Evolutionary conservation across 2,113 vertebrate species (phyloP).

Genomic region (Tautogolabrus adspersus): DNA sequence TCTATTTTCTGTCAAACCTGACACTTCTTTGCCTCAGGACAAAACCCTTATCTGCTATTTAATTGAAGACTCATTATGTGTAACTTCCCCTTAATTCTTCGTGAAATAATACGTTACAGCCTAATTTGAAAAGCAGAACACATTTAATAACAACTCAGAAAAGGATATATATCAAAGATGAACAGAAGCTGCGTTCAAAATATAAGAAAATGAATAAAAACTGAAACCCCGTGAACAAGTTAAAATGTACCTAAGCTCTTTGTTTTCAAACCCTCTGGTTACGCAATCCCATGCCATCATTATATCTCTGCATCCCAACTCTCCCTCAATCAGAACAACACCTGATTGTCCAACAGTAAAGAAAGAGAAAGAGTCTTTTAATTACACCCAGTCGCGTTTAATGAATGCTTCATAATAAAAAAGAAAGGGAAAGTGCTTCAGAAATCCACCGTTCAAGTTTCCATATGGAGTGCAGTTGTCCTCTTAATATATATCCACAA

Average conservation of each 20-base stretch:
- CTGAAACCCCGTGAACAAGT: not conserved
- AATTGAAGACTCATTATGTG: constrained; percentile 4
- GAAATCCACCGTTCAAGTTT: constrained; percentile 87
- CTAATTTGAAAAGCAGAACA: constrained; percentile 1
- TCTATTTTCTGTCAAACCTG: constrained; percentile 14
- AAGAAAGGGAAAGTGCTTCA: constrained; percentile 86
- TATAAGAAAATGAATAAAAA: not conserved
- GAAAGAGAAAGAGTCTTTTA: constrained; percentile 55
- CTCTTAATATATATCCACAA: constrained; percentile 75
- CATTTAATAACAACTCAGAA: constrained; percentile 3
- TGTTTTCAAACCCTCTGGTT: constrained; percentile 9
- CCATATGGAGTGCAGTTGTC: constrained; percentile 85
- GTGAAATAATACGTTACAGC: constrained; percentile 11
- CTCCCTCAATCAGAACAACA: not conserved
- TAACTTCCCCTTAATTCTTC: constrained; percentile 18
- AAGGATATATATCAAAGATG: constrained; percentile 1
- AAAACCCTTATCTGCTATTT: constrained; percentile 23
- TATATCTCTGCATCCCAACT: not conserved
- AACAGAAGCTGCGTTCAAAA: constrained; percentile 23
- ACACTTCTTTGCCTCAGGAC: constrained; percentile 26
- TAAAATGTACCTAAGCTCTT: not conserved
- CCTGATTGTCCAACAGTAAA: constrained; percentile 23
- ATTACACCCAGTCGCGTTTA: constrained; percentile 84
- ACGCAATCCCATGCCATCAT: not conserved
- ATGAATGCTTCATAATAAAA: constrained; percentile 80